Conservation (phyloP, 2,113 vertebrate genomes). For the Carlito syrichta region DNA sequence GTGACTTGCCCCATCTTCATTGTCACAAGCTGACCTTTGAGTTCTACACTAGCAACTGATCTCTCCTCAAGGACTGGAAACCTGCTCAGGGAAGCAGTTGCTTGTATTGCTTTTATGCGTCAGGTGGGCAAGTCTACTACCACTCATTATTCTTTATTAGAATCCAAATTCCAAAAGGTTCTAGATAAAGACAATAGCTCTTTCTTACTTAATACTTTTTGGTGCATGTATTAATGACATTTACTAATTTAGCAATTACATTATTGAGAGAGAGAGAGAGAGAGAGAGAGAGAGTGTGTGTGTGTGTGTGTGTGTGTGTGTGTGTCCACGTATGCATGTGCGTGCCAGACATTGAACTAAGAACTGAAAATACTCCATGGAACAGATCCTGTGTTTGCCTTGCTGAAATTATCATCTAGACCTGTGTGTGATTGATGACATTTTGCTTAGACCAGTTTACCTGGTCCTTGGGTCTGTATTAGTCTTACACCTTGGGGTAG, state of each 20-base stretch:
- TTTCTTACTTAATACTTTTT: neutral
- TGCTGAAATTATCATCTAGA: neutral
- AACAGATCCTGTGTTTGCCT: neutral
- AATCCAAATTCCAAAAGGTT: neutral
- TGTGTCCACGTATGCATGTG: neutral
- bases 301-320: neutral
- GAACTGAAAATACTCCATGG: neutral
- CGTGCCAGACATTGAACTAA: neutral
- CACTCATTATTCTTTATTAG: neutral
- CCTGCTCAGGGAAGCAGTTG: neutral
- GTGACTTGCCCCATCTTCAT: neutral
- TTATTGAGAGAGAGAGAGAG: no score
- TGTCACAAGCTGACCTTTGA: neutral
- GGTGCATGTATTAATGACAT: neutral
- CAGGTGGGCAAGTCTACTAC: neutral
- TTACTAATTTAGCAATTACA: neutral
- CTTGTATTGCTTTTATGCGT: no score
- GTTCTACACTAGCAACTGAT: no score
- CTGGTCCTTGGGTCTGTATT: neutral
- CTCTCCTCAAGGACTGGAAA: neutral
- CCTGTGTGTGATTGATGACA: neutral
- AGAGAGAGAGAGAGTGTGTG: no score
- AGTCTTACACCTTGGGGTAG: neutral
- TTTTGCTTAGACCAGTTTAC: neutral
- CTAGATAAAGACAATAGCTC: neutral